phyloP scores from a whole-genome alignment of 2,888 invertebrate species.

The Spisula solida region DNA sequence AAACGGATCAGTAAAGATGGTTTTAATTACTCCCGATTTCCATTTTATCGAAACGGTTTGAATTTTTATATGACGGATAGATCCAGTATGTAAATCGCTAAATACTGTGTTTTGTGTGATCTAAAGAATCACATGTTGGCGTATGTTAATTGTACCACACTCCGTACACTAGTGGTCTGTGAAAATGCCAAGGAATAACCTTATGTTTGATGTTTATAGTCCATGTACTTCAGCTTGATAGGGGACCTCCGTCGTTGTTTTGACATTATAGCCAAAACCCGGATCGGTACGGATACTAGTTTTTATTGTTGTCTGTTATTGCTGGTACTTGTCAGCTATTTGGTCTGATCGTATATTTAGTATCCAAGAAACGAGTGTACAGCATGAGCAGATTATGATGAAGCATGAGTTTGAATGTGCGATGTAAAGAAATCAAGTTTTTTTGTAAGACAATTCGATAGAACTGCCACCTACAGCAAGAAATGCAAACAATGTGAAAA shows the following conservation, averaged over 20 bases:
- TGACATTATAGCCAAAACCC: slow-evolving; percentile 28
- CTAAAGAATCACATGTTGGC: background rate
- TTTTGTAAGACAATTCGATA: background rate
- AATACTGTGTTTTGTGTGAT: background rate
- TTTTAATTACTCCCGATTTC: background rate
- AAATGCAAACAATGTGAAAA: background rate
- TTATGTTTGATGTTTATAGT: slow-evolving; percentile 12
- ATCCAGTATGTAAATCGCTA: background rate
- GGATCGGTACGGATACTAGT: background rate
- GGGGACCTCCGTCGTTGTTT: slow-evolving; percentile 30
- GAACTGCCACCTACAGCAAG: background rate
- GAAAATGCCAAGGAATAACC: background rate
- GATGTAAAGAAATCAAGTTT: background rate
- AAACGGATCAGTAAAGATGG: background rate
- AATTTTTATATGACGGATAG: background rate
- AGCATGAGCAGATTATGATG: background rate
- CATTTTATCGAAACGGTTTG: background rate
- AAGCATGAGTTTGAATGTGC: background rate
- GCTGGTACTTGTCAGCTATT: slow-evolving; percentile 24
- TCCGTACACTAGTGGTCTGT: background rate
- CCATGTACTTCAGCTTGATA: slow-evolving; percentile 8
- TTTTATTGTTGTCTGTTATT: slow-evolving; percentile 26
- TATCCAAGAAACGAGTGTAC: slow-evolving; percentile 4
- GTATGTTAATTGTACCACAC: background rate
- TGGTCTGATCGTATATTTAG: background rate